Evolutionary conservation across 2,797 vertebrate species (phyloP).

Genomic region (Chaetodon trifasciatus): DNA sequence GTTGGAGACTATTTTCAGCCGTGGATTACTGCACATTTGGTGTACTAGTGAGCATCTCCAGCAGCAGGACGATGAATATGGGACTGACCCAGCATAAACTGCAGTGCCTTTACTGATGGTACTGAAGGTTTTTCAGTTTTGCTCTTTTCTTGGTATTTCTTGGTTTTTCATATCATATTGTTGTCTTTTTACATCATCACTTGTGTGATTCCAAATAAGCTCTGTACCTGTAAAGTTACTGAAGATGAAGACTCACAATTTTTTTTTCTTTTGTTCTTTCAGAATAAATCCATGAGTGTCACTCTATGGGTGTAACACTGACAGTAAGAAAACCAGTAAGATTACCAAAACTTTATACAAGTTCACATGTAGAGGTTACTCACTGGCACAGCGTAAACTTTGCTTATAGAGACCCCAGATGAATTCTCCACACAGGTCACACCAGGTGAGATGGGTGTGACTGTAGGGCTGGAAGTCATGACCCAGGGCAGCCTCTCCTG

Average conservation of each 20-base stretch:
- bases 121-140: neutral
- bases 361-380: conserved; percentile 80
- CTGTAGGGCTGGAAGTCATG: conserved; percentile 92
- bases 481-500: conserved; percentile 81
- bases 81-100: too few species aligned
- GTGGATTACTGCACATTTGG: neutral
- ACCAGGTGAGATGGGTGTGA: conserved; percentile 93
- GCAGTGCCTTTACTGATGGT: neutral
- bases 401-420: conserved; percentile 96
- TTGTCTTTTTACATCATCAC: too few species aligned
- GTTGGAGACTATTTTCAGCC: too few species aligned
- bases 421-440: conserved; percentile 97
- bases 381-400: conserved; percentile 92
- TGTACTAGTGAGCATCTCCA: neutral
- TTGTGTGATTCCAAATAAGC: too few species aligned
- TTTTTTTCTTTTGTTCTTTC: too few species aligned
- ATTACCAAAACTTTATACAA: neutral
- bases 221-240: too few species aligned
- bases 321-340: neutral
- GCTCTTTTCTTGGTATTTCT: neutral
- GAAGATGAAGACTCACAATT: too few species aligned
- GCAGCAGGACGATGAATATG: neutral
- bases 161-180: too few species aligned
- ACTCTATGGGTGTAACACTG: neutral
- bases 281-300: too few species aligned